Percentiles rank a stretch among this genome's conserved stretches.
Conservation (phyloP, 1,140 invertebrate genomes). For the Drosophila ficusphila region DNA sequence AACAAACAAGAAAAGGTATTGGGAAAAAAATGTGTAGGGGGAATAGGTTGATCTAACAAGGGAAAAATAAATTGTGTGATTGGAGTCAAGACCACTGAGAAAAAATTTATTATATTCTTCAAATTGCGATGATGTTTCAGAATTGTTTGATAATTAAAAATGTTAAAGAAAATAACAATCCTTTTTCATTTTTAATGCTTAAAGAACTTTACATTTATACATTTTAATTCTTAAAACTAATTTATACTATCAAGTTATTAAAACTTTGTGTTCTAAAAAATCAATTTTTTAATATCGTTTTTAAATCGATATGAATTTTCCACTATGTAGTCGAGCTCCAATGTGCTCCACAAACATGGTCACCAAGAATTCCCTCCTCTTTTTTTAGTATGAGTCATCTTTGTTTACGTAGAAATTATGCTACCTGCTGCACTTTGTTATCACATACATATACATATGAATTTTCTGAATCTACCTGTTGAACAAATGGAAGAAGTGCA, state of each 20-base stretch:
- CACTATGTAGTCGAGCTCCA: not conserved
- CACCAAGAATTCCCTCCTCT: slow-evolving; percentile 45
- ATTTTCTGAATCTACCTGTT: slow-evolving; percentile 50
- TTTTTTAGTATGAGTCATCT: slow-evolving; percentile 55
- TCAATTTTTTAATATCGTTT: not conserved
- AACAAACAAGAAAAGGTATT: slow-evolving; percentile 55
- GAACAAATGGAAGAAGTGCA: not conserved
- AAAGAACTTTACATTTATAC: no score
- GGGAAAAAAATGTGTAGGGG: not conserved
- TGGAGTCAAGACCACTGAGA: not conserved
- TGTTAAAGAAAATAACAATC: no score
- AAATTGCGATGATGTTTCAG: no score
- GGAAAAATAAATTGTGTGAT: not conserved
- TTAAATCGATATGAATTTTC: not conserved
- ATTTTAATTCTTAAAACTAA: no score
- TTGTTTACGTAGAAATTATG: slow-evolving; percentile 79
- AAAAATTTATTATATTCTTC: not conserved
- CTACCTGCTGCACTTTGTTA: slow-evolving; percentile 71
- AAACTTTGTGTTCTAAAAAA: no score
- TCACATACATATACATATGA: no score
- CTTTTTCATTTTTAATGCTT: no score
- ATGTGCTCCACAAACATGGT: slow-evolving; percentile 52
- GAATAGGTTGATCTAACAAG: slow-evolving; percentile 19
- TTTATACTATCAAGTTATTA: no score
- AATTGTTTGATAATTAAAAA: no score